phyloP scores from a whole-genome alignment of 2,797 vertebrate species.

The Urocyon cinereoargenteus region DNA sequence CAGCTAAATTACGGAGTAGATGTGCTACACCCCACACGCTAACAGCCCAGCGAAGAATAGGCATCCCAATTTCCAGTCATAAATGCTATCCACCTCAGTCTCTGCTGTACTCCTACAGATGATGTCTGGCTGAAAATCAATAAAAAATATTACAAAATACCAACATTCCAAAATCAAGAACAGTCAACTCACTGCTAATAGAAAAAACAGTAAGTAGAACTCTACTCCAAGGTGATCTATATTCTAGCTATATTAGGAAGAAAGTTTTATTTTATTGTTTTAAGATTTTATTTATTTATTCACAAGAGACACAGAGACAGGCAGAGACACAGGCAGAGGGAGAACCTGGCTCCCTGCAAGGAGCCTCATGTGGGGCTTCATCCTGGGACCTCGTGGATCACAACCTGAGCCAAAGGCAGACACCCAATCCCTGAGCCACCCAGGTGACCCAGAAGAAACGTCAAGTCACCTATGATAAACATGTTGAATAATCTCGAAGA shows the following conservation, averaged over 20 bases:
- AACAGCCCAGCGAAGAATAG: not conserved
- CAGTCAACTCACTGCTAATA: not conserved
- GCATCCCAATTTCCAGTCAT: not conserved
- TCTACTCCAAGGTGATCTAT: not conserved
- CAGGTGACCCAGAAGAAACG: no score
- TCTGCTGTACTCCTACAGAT: not conserved
- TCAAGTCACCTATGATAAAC: not conserved
- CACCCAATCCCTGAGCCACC: no score
- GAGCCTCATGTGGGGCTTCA: no score
- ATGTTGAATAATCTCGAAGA: not conserved
- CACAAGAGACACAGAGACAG: no score
- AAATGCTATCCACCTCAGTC: not conserved
- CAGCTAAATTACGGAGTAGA: not conserved
- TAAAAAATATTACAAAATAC: not conserved
- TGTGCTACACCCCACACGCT: not conserved
- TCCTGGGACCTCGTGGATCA: no score
- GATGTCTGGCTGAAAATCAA: not conserved
- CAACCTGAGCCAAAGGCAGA: no score
- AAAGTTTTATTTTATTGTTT: no score
- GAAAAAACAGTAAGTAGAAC: not conserved
- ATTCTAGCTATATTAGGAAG: not conserved
- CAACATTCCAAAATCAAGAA: not conserved
- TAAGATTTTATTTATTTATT: no score
- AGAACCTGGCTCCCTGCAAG: no score
- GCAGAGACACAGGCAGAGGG: no score